phyloP scores from a whole-genome alignment of 2,797 vertebrate genomes.

The Philypnodon macrostomus region DNA sequence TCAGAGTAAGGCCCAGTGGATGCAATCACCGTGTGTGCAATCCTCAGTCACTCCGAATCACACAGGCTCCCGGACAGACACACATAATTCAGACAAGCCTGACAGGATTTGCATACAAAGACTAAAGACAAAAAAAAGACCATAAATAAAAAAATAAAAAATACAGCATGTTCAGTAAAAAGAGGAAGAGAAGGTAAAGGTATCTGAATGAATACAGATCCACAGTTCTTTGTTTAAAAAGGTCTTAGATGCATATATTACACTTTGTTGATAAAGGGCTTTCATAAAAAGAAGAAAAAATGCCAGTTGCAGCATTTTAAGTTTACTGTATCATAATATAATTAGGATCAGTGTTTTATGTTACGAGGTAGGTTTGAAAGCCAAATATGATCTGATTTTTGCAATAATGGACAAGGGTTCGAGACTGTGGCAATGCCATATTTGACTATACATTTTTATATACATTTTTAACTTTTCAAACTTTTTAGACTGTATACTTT shows the following conservation, averaged over 20 bases:
- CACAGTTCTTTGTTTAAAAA: conserved; percentile 63
- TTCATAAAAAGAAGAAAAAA: neutral
- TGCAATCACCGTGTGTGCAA: conserved; percentile 77
- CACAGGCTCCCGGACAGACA: conserved; percentile 74
- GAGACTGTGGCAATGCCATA: too few relatives aligned
- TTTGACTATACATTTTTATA: too few relatives aligned
- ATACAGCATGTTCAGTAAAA: conserved; percentile 53
- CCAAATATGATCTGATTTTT: too few relatives aligned
- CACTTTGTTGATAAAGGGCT: neutral
- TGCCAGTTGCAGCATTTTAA: neutral
- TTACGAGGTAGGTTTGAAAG: too few relatives aligned
- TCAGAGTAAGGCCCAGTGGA: conserved; percentile 79
- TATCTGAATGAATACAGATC: conserved; percentile 22
- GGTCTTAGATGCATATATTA: conserved; percentile 34
- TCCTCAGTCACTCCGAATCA: conserved; percentile 80
- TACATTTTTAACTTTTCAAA: neutral
- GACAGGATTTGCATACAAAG: conserved; percentile 80
- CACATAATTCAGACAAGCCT: conserved; percentile 80
- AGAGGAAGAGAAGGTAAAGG: conserved; percentile 35
- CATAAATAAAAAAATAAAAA: conserved; percentile 77
- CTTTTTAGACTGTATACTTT: neutral
- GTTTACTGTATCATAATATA: too few relatives aligned
- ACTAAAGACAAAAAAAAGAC: conserved; percentile 51
- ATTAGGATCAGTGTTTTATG: too few relatives aligned
- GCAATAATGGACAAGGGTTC: too few relatives aligned